A percentile compares a stretch with the other conserved stretches of the same genome.
These are phyloP conservation scores for Danaus chrysippus DNA, from an alignment of 2,888 invertebrate species.

Conservation along the genomic window DNA sequence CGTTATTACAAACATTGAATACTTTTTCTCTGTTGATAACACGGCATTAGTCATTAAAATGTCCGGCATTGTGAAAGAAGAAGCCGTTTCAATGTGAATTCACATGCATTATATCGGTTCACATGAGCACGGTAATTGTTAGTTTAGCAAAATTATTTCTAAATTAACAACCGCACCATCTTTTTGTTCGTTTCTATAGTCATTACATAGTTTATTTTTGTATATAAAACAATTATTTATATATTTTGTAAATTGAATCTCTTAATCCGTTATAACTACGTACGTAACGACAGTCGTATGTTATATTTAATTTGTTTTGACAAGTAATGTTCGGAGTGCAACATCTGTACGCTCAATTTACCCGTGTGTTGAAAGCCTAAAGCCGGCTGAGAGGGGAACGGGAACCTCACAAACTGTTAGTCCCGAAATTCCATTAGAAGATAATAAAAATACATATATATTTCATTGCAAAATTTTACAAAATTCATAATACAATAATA, in stretches of 20 bases:
- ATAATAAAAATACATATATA: no score
- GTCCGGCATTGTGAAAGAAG: conserved; percentile 18
- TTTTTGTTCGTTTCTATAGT: conserved; percentile 4
- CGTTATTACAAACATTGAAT: conserved; percentile 3
- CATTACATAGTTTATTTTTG: neutral
- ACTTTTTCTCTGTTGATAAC: conserved; percentile 12
- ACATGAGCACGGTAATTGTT: conserved; percentile 18
- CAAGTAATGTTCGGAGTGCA: conserved; percentile 25
- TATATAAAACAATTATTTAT: no score
- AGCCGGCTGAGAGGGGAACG: conserved; percentile 21
- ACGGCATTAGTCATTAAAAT: conserved; percentile 16
- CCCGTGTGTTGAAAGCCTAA: conserved; percentile 32
- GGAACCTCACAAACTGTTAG: neutral
- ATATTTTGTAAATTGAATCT: no score
- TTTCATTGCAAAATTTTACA: no score
- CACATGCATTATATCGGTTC: conserved; percentile 30
- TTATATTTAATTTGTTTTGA: conserved; percentile 31
- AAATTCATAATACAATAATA: no score
- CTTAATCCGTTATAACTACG: no score
- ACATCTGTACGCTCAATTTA: conserved; percentile 29
- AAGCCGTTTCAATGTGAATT: conserved; percentile 21
- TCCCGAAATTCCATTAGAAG: no score
- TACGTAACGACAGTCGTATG: neutral
- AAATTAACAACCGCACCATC: conserved; percentile 8
- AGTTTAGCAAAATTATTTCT: conserved; percentile 5